Evolutionary conservation across 1,140 invertebrate genomes (phyloP).

Genomic region (Orchesella cincta): DNA sequence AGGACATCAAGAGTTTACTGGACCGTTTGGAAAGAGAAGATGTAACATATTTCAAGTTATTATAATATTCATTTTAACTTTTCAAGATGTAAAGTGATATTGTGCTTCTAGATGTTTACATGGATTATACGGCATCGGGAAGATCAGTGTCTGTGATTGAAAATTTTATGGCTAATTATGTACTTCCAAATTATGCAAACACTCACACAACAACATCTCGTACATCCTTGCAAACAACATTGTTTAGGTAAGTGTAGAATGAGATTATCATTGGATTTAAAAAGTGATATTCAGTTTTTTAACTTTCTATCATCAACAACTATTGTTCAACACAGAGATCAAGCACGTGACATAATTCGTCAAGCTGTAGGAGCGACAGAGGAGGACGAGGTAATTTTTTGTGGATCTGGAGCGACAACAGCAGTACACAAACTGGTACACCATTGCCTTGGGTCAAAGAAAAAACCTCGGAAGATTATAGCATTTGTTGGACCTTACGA

Average conservation of each 20-base stretch:
- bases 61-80: neutral
- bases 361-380: conserved; percentile 61
- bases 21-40: conserved; percentile 9
- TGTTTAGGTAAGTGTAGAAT: conserved; percentile 55
- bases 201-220: conserved; percentile 63
- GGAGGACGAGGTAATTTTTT: conserved; percentile 62
- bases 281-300: neutral
- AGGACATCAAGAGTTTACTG: neutral
- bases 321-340: conserved; percentile 49
- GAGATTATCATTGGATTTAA: neutral
- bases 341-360: conserved; percentile 59
- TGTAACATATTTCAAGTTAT: conserved; percentile 4
- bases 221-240: conserved; percentile 61
- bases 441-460: conserved; percentile 53
- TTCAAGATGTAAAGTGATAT: neutral
- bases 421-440: conserved; percentile 60
- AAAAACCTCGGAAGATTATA: conserved; percentile 53
- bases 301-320: neutral
- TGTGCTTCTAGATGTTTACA: conserved; percentile 35
- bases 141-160: conserved; percentile 61
- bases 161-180: conserved; percentile 60
- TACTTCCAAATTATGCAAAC: conserved; percentile 64
- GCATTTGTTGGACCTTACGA: conserved; percentile 61
- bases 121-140: conserved; percentile 57
- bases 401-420: conserved; percentile 61